Percentiles rank a stretch among this genome's conserved stretches.
Evolutionary conservation across 2,797 vertebrate genomes (phyloP).

Genomic region (Streptopelia turtur): DNA sequence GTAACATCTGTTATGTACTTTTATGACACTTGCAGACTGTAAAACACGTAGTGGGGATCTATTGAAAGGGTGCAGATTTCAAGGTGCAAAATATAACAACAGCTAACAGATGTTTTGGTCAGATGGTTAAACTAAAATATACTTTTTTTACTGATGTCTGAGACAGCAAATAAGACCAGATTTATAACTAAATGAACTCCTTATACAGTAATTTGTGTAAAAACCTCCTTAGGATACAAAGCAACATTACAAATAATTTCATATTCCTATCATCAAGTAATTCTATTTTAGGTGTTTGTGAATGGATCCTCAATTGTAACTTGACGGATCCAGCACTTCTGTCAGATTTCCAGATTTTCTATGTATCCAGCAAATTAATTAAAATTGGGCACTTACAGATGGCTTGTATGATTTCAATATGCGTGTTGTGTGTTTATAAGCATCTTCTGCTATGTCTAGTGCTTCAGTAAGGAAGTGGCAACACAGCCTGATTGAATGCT

Average conservation of each 20-base stretch:
- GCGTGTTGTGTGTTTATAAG: background rate
- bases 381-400: background rate
- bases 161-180: conserved; percentile 51
- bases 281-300: background rate
- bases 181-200: conserved; percentile 33
- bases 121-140: conserved; percentile 61
- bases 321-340: background rate
- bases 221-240: background rate
- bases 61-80: conserved; percentile 28
- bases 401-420: background rate
- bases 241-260: background rate
- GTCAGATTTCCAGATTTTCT: background rate
- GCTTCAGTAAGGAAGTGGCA: background rate
- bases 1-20: conserved; percentile 57
- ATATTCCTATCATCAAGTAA: background rate
- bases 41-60: conserved; percentile 42
- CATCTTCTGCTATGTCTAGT: background rate
- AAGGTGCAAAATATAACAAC: conserved; percentile 36
- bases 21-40: conserved; percentile 6
- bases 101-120: conserved; percentile 75
- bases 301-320: background rate
- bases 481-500: background rate
- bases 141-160: conserved; percentile 8
- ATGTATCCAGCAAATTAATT: background rate
- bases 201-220: conserved; percentile 3